Base-by-base conservation (phyloP, 1,140 invertebrate genomes). In the Chionoecetes opilio region DNA sequence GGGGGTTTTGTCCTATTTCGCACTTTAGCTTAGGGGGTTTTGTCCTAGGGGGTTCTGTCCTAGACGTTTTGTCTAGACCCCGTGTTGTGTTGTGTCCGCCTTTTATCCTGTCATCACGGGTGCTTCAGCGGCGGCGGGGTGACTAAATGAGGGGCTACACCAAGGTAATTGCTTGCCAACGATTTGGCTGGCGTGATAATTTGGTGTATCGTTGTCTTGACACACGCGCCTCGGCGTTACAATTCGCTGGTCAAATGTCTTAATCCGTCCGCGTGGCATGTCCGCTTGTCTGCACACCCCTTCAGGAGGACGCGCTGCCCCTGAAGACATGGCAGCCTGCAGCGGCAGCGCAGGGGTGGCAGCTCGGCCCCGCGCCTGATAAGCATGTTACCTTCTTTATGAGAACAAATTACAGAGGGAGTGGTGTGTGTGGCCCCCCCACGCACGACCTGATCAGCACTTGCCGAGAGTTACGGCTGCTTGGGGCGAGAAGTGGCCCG, bases 301-400 rank as follows among this genome's bases (percentile, higher is more conserved):
- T 75, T 75, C 63, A 75, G 21, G 63, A 75, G 21, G n/a, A 75
- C 26, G 6, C 26, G n/a, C 26, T 75, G 63, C 0, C 63, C 63
- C 1, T n/a, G 63, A 75, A 21, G 63, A 26, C n/a, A n/a, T n/a
- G n/a, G n/a, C 63, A 75, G 21, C 11, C 6, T 3, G 21, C 6
- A n/a, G 63, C 6, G 63, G 63, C n/a, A 26, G 21, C 21, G 63
- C n/a, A 75, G 21, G 63, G 26, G 63, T 75, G 21, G 63, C 63
- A 6, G 63, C 63, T n/a, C 63, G 21, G 63, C 63, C 63, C n/a
- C 63, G 21, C 63, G 26, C 63, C 63, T 75, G 63, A 75, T 75
- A 75, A 75, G 21, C 63, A 75, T 75, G 63, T 75, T 75, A 75
- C 63, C 63, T 75, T n/a, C 63, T 75, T 75, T 75, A 75, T 26